These are phyloP conservation scores for Petrocephalus microphthalmus DNA, from an alignment of 2,113 vertebrate species.

Conservation along the genomic window DNA sequence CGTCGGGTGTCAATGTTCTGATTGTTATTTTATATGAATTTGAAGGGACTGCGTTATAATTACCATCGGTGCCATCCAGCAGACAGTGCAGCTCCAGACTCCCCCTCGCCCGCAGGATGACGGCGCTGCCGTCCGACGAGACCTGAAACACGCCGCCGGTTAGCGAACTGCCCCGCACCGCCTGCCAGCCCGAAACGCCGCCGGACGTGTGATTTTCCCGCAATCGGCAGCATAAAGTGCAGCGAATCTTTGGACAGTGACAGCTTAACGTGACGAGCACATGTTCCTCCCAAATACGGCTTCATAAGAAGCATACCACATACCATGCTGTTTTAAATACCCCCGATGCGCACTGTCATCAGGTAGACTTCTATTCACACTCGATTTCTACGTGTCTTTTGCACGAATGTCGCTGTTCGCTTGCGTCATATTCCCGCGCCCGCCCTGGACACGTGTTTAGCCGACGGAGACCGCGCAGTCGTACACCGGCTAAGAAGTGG, in stretches of 20 bases:
- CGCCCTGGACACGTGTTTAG: neutral
- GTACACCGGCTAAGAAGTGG: neutral
- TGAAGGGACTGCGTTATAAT: slow-evolving; percentile 21
- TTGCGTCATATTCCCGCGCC: neutral
- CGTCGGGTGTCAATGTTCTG: too few species aligned
- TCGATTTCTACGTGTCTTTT: slow-evolving; percentile 11
- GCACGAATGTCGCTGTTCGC: neutral
- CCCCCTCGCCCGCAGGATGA: slow-evolving; percentile 71
- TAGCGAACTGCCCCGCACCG: neutral
- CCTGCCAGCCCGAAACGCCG: neutral
- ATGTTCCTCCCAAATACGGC: neutral
- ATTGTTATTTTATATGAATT: too few species aligned
- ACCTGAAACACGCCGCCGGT: slow-evolving; percentile 23
- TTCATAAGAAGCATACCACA: neutral
- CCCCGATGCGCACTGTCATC: neutral
- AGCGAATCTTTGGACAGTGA: neutral
- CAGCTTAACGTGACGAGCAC: neutral
- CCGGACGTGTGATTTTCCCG: neutral
- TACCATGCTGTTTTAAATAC: neutral
- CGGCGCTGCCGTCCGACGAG: slow-evolving; percentile 47
- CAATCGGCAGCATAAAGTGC: neutral
- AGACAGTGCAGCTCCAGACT: slow-evolving; percentile 71
- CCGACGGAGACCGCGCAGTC: neutral
- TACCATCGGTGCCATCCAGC: slow-evolving; percentile 63
- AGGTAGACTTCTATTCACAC: neutral